phyloP scores from a whole-genome alignment of 2,113 vertebrate species.

The Benitochromis conjunctus region DNA sequence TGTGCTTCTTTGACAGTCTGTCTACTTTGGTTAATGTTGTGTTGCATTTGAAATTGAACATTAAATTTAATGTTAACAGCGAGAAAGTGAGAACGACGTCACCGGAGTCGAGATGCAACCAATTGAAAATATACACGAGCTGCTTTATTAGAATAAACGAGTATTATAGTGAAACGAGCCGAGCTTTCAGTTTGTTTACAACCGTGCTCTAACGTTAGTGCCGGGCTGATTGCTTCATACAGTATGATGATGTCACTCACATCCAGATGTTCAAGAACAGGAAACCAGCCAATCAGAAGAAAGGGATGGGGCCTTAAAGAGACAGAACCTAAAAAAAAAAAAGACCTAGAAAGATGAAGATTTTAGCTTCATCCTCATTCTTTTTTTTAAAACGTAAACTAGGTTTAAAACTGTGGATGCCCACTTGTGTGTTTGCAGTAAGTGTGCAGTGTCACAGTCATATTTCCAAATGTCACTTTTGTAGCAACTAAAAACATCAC shows the following conservation, averaged over 20 bases:
- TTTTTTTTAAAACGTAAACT: background rate
- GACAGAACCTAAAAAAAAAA: background rate
- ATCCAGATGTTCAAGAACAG: background rate
- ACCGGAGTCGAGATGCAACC: background rate
- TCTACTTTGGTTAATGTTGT: background rate
- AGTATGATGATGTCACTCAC: background rate
- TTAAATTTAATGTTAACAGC: background rate
- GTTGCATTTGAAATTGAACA: background rate
- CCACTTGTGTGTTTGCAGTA: background rate
- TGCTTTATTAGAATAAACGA: too few relatives aligned
- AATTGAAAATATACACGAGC: accelerated
- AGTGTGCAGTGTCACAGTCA: background rate
- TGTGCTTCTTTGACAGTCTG: background rate
- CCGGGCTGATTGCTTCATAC: accelerated
- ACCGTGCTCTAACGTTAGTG: too few relatives aligned
- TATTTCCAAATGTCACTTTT: background rate
- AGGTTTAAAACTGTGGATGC: background rate
- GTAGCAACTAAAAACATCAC: background rate
- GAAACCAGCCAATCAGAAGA: background rate
- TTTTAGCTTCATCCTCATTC: too few relatives aligned
- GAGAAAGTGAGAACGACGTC: background rate
- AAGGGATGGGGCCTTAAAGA: background rate
- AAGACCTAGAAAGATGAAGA: too few relatives aligned
- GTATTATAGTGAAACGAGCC: too few relatives aligned
- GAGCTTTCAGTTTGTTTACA: too few relatives aligned